Evolutionary conservation across 2,888 invertebrate species (phyloP).

Genomic region (Catocala fraxini): DNA sequence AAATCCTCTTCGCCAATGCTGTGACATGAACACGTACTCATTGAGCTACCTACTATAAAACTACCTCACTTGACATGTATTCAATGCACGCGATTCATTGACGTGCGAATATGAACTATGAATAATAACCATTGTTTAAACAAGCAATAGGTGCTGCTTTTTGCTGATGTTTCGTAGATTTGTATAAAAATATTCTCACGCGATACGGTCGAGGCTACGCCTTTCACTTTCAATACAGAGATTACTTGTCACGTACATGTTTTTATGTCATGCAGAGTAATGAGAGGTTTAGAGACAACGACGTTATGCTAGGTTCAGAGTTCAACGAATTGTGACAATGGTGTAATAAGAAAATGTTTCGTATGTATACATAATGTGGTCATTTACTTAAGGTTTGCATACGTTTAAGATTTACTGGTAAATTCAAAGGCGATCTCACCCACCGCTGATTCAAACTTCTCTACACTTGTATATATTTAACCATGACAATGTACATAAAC

Average conservation of each 20-base stretch:
- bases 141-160: constrained; percentile 39
- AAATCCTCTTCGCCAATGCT: constrained; percentile 50
- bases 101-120: constrained; percentile 23
- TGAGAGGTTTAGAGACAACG: constrained; percentile 39
- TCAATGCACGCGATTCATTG: constrained; percentile 37
- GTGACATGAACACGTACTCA: constrained; percentile 49
- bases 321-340: constrained; percentile 38
- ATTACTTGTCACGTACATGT: constrained; percentile 51
- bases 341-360: constrained; percentile 14
- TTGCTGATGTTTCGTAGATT: constrained; percentile 13
- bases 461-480: no score
- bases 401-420: background rate
- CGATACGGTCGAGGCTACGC: constrained; percentile 59
- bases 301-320: constrained; percentile 30
- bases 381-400: background rate
- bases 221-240: constrained; percentile 68
- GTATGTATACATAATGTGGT: background rate
- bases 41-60: constrained; percentile 36
- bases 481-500: no score
- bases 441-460: no score
- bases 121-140: constrained; percentile 24
- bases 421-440: background rate
- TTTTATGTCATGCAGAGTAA: constrained; percentile 47
- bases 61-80: constrained; percentile 2
- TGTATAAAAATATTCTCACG: constrained; percentile 53